Conservation (phyloP, 2,113 vertebrate genomes). For the Coptodon rendalli region DNA sequence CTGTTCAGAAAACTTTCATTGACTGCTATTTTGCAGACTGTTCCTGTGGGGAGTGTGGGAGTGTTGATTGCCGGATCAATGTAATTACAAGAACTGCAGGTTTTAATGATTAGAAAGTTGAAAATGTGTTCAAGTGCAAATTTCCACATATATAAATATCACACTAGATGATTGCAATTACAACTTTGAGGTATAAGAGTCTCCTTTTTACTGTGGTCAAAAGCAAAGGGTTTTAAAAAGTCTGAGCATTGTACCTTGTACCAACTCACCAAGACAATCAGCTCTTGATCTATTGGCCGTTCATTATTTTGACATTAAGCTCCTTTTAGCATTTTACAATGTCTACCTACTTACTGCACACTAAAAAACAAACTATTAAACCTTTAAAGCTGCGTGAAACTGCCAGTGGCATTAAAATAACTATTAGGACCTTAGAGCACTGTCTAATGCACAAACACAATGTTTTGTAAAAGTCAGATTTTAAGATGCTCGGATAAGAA, state of each 20-base stretch:
- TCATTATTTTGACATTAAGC: not conserved
- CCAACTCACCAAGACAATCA: not conserved
- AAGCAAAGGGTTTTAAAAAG: not conserved
- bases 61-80: slow-evolving; percentile 6
- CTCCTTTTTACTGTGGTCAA: not conserved
- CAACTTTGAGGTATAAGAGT: not conserved
- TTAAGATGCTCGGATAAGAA: not conserved
- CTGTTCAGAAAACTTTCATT: not conserved
- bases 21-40: not conserved
- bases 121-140: not conserved
- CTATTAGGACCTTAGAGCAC: not conserved
- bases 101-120: not conserved
- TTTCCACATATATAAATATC: not conserved
- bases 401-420: not conserved
- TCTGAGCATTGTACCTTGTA: not conserved
- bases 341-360: not conserved
- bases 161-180: not conserved
- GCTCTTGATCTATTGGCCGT: not conserved
- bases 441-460: not conserved
- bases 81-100: not conserved
- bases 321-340: not conserved
- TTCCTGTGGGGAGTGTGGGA: not conserved
- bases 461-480: not conserved
- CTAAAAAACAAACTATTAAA: not conserved
- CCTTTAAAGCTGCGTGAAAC: not conserved